These are phyloP conservation scores for Apodemus agrarius DNA, from an alignment of 2,797 vertebrate species.

Conservation along the genomic window DNA sequence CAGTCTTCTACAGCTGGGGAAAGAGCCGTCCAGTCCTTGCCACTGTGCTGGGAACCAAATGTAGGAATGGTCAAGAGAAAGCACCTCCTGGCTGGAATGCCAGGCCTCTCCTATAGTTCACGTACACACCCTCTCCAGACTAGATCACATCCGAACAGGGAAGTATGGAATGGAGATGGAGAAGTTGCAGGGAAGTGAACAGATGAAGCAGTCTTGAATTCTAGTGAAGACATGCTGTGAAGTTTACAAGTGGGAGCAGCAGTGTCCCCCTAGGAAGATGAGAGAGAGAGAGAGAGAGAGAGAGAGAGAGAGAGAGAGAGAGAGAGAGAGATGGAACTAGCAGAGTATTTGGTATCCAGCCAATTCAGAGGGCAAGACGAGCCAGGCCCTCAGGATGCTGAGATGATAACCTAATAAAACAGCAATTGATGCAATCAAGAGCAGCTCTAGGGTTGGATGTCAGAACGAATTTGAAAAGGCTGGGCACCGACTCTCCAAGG, in stretches of 20 bases:
- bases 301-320: slow-evolving; percentile 41
- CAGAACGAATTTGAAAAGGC: slow-evolving; percentile 24
- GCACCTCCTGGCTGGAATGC: neutral
- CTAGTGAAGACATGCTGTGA: neutral
- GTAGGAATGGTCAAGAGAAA: neutral
- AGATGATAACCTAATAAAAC: slow-evolving; percentile 66
- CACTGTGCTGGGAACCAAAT: neutral
- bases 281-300: slow-evolving; percentile 42
- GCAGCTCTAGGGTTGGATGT: neutral
- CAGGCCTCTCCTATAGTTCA: neutral
- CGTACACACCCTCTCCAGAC: neutral
- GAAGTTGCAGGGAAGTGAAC: neutral
- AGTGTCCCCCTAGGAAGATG: slow-evolving; percentile 48
- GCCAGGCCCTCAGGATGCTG: slow-evolving; percentile 50
- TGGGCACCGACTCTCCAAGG: neutral
- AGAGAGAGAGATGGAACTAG: slow-evolving; percentile 42
- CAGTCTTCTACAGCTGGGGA: neutral
- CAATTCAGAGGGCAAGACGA: slow-evolving; percentile 57
- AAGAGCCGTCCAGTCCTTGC: neutral
- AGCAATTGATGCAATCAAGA: slow-evolving; percentile 58
- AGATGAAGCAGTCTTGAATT: neutral
- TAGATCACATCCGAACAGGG: neutral
- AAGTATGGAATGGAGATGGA: neutral
- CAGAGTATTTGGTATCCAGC: slow-evolving; percentile 43
- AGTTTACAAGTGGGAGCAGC: slow-evolving; percentile 51